These are phyloP conservation scores for Apocrypta bakeri DNA, from an alignment of 1,140 invertebrate genomes.

Conservation along the genomic window DNA sequence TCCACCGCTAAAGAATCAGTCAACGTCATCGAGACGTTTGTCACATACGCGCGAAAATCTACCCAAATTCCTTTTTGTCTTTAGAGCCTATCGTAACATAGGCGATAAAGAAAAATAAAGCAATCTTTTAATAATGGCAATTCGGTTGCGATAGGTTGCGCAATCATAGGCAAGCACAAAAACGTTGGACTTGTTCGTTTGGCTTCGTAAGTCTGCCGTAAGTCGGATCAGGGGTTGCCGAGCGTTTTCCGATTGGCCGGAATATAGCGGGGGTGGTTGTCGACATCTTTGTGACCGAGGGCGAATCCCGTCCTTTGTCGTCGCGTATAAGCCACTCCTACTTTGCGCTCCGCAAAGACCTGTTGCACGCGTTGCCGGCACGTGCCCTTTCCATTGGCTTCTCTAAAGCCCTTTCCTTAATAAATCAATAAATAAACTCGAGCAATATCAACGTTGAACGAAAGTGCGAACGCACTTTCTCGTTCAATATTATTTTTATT, in stretches of 20 bases:
- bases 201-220: too few species aligned
- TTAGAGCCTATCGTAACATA: too few species aligned
- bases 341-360: neutral
- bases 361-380: neutral
- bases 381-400: neutral
- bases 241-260: neutral
- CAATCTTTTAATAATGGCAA: constrained; percentile 37
- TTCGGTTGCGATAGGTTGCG: constrained; percentile 58
- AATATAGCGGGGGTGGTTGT: neutral
- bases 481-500: too few species aligned
- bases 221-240: neutral
- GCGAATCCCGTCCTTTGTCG: constrained; percentile 26
- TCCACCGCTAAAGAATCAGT: neutral
- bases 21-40: neutral
- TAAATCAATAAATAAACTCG: too few species aligned
- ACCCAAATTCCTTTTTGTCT: too few species aligned
- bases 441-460: too few species aligned
- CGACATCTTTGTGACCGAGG: neutral
- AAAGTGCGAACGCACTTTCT: too few species aligned
- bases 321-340: constrained; percentile 29
- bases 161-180: constrained; percentile 54
- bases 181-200: neutral
- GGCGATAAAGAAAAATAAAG: neutral
- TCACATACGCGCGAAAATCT: neutral
- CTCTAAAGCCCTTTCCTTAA: too few species aligned